Evolutionary conservation across 2,797 vertebrate genomes (phyloP), one percentile per base, ranked within the genome.

Genomic region (Poecilia wingei): DNA sequence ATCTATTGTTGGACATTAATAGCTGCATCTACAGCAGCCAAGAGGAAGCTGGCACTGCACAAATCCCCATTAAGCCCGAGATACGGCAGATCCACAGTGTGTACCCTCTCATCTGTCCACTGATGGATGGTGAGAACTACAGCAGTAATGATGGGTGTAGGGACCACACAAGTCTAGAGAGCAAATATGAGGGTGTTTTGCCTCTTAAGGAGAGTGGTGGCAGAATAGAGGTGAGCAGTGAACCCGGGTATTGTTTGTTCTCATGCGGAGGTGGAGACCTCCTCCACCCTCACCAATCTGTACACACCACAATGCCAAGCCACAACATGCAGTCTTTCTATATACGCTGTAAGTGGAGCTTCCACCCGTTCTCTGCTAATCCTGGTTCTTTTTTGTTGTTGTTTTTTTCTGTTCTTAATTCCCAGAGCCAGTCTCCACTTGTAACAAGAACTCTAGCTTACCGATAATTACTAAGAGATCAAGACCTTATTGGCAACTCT

Each of bases 261-360:
- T 90, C 91, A 83, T 78, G 83, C 86, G 90, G 91, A 93, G 88
- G 92, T 92, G 91, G 86, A 82, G 84, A 82, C 85, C 77, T 74
- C 83, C 75, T 72, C 91, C 90, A 88, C 84, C 84, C 68, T 84
- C 82, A 89, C 85, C 91, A 89, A 92, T 93, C 92, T 91, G 92
- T 82, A 89, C 89, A 79, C 88, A 84, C 88, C 85, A 85, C 79
- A 79, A 82, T 91, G 89, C 87, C 91, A 91, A 87, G 88, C 80
- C 78, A 82, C 53, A 79, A 86, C 89, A 88, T 20, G 57, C 81
- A 87, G 88, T 91, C 85, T 79, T 84, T 92, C 86, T 87, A 90
- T 77, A 84, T 88, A 77, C 77, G 78, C 72, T 51, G 43, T 64
- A 86, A 80, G 77, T 36, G 39, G 7, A 68, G 61, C 69, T 57